Evolutionary conservation across 2,113 vertebrate genomes (phyloP), one percentile per base, ranked within the genome.

Genomic region (Tamias sibiricus): DNA sequence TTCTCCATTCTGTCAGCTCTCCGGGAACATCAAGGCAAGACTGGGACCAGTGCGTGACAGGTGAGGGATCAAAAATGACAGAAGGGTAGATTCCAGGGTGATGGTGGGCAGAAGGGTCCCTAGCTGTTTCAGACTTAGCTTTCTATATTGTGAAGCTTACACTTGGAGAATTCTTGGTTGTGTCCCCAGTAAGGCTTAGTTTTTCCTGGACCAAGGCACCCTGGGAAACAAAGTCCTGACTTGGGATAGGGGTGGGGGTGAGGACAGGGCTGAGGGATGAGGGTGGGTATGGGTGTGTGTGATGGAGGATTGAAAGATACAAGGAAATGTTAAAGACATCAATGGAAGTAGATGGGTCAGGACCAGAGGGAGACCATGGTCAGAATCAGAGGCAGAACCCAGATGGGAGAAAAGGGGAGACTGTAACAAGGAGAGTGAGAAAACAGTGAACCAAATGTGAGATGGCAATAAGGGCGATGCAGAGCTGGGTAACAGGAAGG

Each of bases 1-100:
- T 97, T 97, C 98, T 97, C 93, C 86, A 91, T 97, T 97, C 97
- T 91, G 72, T 75, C 86, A 94, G 82, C 75, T 80, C 91, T 89
- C 89, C 52, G 10, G 88, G 90, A 52, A 87, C 97, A 96, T 74
- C 80, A 77, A 95, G 57, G 89, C 95, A 64, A 94, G 96, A 88
- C 90, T 94, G 96, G 75, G 87, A 42, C 52, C 82, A 68, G 75
- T 28, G 14, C 44, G 1, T n/a, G 4, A 87, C 90, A 97, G 97
- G 97, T 98, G 96, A 98, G 96, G 52, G 72, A 13, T 47, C 8
- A 28, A 47, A 49, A 59, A 19, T 12, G 76, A 59, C 19, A 59
- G 47, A 35, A 84, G 79, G 93, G 69, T 42, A 69, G 77, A n/a
- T 44, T 91, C 57, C 19, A 17, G 90, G 76, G 84, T 5, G 66